Conservation (phyloP, 2,113 vertebrate species). For the Egretta garzetta region DNA sequence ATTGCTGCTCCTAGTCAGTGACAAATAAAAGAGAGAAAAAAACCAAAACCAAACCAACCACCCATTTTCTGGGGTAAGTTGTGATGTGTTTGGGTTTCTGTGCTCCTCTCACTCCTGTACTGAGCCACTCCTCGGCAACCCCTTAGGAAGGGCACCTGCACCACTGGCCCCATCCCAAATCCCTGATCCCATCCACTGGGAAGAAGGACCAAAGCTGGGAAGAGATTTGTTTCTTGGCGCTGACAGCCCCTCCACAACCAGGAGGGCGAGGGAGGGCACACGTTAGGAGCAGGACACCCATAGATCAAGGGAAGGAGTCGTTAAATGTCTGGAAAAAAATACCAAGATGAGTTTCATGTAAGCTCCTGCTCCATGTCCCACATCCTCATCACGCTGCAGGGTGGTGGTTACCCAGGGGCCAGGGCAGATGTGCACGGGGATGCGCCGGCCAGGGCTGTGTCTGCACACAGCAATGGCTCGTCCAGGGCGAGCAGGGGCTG, state of each 20-base stretch:
- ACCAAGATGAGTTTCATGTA: fast-evolving
- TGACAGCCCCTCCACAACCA: background rate
- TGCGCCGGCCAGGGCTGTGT: background rate
- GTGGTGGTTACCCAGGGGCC: background rate
- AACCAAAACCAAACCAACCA: background rate
- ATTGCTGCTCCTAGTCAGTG: slow-evolving; percentile 34
- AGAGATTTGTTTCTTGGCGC: background rate
- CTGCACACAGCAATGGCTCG: background rate
- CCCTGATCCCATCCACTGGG: background rate
- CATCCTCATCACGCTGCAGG: fast-evolving
- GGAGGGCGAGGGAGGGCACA: background rate
- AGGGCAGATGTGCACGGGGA: fast-evolving
- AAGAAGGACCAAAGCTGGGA: background rate
- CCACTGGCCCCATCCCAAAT: background rate
- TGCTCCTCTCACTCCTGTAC: background rate
- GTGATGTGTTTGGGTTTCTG: background rate
- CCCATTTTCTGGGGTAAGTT: background rate
- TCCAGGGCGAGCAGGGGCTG: background rate
- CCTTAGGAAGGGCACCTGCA: background rate
- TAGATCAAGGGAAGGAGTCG: background rate
- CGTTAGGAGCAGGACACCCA: background rate
- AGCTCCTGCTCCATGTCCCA: background rate
- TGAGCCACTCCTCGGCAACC: background rate
- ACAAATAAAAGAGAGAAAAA: slow-evolving; percentile 49
- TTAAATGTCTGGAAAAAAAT: fast-evolving